These are phyloP conservation scores for Rapana venosa DNA, from an alignment of 2,888 invertebrate genomes.

Conservation along the genomic window DNA sequence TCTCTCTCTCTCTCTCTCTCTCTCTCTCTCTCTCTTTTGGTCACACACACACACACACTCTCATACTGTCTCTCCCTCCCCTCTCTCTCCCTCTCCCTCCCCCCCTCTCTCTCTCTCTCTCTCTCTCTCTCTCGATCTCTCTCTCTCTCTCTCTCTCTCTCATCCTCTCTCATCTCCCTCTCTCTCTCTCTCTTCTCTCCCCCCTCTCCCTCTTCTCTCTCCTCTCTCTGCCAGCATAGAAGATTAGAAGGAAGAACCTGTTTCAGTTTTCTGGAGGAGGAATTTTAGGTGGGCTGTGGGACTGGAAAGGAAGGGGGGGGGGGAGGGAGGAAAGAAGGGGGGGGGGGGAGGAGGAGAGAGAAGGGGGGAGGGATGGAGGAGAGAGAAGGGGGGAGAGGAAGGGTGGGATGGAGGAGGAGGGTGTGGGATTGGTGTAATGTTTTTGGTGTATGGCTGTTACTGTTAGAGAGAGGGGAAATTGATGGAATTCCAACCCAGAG, in stretches of 20 bases:
- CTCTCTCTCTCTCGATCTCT: neutral
- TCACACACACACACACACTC: neutral
- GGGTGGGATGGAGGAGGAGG: no score
- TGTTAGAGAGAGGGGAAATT: no score
- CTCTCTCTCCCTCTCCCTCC: conserved; percentile 11
- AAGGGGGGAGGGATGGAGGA: neutral
- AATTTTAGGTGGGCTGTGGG: neutral
- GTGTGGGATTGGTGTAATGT: no score
- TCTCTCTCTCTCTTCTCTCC: no score
- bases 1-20: conserved; percentile 20
- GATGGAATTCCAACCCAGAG: no score
- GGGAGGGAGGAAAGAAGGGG: neutral
- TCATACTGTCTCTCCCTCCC: neutral
- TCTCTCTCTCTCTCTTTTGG: neutral
- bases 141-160: no score
- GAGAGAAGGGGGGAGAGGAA: neutral
- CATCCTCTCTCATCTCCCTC: no score
- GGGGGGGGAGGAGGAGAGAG: no score
- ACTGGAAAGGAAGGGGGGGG: neutral
- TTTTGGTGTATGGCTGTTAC: no score
- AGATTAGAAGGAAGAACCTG: neutral
- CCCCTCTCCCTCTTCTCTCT: no score
- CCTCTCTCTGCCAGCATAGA: no score
- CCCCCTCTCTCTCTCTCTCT: neutral
- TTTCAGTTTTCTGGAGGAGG: neutral